Evolutionary conservation across 2,113 vertebrate genomes (phyloP).

Genomic region (Trogon melanurus): DNA sequence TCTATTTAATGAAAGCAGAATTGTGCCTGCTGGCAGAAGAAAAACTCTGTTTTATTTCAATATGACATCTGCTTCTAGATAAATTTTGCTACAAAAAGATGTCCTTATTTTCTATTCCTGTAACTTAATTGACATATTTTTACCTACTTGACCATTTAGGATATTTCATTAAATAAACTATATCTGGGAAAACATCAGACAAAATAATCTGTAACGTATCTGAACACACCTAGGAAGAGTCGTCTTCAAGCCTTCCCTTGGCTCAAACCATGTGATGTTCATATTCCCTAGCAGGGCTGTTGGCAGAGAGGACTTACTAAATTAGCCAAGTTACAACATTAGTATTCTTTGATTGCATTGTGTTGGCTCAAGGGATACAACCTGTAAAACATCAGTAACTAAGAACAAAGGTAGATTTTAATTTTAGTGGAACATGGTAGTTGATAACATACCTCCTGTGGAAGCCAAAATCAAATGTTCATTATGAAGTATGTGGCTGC

Average conservation of each 20-base stretch:
- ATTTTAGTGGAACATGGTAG: neutral
- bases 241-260: neutral
- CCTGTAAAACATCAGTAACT: neutral
- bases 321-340: neutral
- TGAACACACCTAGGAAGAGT: neutral
- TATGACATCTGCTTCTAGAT: neutral
- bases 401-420: neutral
- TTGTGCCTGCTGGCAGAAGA: neutral
- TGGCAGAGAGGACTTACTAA: neutral
- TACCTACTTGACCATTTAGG: neutral
- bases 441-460: neutral
- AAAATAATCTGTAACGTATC: neutral
- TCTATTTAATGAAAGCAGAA: neutral
- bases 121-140: neutral
- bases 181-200: neutral
- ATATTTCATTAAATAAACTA: neutral
- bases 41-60: neutral
- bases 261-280: neutral
- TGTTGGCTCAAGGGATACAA: neutral
- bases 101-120: neutral
- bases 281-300: neutral
- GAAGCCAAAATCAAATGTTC: neutral
- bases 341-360: neutral
- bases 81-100: neutral
- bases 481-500: neutral